phyloP scores from a whole-genome alignment of 2,888 invertebrate genomes.

The Mythimna pallens region DNA sequence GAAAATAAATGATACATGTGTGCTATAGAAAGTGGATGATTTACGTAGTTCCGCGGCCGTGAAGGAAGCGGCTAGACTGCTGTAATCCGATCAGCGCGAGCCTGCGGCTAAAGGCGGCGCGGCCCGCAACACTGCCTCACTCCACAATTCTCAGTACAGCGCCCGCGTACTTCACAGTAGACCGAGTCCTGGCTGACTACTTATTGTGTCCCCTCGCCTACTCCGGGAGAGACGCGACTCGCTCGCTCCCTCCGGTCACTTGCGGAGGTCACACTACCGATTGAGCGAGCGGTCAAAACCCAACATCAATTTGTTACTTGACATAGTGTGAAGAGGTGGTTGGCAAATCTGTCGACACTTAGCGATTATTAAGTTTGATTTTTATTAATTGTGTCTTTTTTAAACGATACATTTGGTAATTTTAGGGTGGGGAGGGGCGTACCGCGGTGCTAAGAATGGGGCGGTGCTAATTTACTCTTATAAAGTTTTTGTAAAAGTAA shows the following conservation, averaged over 20 bases:
- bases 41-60: neutral
- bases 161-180: neutral
- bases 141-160: neutral
- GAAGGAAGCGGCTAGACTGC: neutral
- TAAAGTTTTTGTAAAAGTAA: neutral
- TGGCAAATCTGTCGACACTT: neutral
- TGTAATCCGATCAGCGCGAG: constrained; percentile 31
- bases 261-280: neutral
- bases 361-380: neutral
- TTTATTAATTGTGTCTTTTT: too few relatives aligned
- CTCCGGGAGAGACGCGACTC: neutral
- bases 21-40: neutral
- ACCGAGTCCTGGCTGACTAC: neutral
- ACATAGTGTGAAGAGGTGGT: neutral
- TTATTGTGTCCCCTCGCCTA: constrained; percentile 9
- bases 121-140: neutral
- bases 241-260: constrained; percentile 1
- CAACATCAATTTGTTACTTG: neutral
- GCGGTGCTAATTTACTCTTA: constrained; percentile 13
- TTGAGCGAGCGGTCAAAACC: neutral
- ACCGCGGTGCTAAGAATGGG: neutral
- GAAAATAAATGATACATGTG: neutral
- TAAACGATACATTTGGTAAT: neutral
- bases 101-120: constrained; percentile 15
- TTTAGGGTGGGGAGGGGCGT: constrained; percentile 22